Evolutionary conservation across 2,888 invertebrate species (phyloP), one percentile per base, ranked within the genome.

Genomic region (Ferrisia virgata): DNA sequence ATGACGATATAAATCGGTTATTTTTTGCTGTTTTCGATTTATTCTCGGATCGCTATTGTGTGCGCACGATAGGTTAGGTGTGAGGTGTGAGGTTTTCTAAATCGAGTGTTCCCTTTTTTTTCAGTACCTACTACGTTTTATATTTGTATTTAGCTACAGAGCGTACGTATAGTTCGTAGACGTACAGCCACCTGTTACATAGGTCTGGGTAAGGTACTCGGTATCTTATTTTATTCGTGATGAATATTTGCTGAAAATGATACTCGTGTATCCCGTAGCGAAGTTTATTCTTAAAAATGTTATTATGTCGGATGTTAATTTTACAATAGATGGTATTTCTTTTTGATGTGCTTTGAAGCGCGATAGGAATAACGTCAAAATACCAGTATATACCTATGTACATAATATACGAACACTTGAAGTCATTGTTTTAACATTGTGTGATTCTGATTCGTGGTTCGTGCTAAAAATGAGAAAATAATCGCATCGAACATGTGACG

Each of bases 1-100:
- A 76, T 76, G 72, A 76, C 72, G 72, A 76, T 76, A 76, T 76
- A 76, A 76, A 76, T 76, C 72, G 72, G 72, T 33, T 76, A 76
- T 76, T 76, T 36, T 36, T 76, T 36, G 36, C 36, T 76, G 72
- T 76, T 76, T 5, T 76, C 72, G 36, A 25, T 76, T 76, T 76
- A 76, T 36, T 36, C 36, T 36, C 36, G 72, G 36, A 76, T 76
- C 25, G n/a, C 36, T 18, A 33, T 36, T 33, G 72, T 76, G 13
- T 36, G 18, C 28, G 69, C 31, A 18, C 11, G 72, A 36, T 76
- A 53, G 31, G 36, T 18, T 36, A n/a, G n/a, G n/a, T 36, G 72
- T 18, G 33, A n/a, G n/a, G n/a, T n/a, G n/a, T n/a, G n/a, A n/a
- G n/a, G n/a, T n/a, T n/a, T n/a, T n/a, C n/a, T n/a, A n/a, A n/a